Evolutionary conservation across 2,797 vertebrate species (phyloP), one percentile per base, ranked within the genome.

Genomic region (Xyrichtys novacula): DNA sequence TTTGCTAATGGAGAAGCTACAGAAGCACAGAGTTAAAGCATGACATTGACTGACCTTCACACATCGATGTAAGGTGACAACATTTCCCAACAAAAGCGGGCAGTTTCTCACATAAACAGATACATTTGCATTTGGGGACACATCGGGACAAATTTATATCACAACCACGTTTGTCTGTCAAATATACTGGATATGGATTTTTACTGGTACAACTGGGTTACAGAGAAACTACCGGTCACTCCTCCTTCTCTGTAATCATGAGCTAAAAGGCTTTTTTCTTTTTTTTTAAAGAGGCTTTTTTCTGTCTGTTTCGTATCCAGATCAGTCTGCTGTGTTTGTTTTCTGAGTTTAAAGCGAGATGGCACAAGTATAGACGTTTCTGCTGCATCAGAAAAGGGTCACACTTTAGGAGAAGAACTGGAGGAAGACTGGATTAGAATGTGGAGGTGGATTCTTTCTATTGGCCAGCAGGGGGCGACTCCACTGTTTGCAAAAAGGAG

Each of bases 251-350:
- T 93, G 93, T 94, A 94, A 92, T 91, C 93, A 92, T 91, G 89
- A 91, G 92, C 93, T 94, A 94, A 94, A 94, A 93, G 93, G 92
- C 92, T 89, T 78, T 59, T 84, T 86, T 78, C 59, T n/a, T n/a
- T n/a, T n/a, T n/a, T n/a, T n/a, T n/a, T n/a, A n/a, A 94, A 94
- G 94, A 93, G 93, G 92, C 92, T 89, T 78, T 59, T 84, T 86
- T 78, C 59, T n/a, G n/a, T n/a, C n/a, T 50, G 39, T 8, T 10
- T 42, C 29, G 16, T 23, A 44, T 22, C 26, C 60, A 57, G 59
- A 58, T 48, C 38, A 44, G 42, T 62, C 17, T 62, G 42, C 48
- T 43, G n/a, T 7, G n/a, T 76, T 50, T 5, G 7, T 14, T 2
- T 0, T 31, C 23, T 20, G 22, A 59, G 17, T 67, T 77, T 65